Base-by-base conservation (phyloP, 53 echinoderm and acorn worm species). In the Mesocentrotus franciscanus region DNA sequence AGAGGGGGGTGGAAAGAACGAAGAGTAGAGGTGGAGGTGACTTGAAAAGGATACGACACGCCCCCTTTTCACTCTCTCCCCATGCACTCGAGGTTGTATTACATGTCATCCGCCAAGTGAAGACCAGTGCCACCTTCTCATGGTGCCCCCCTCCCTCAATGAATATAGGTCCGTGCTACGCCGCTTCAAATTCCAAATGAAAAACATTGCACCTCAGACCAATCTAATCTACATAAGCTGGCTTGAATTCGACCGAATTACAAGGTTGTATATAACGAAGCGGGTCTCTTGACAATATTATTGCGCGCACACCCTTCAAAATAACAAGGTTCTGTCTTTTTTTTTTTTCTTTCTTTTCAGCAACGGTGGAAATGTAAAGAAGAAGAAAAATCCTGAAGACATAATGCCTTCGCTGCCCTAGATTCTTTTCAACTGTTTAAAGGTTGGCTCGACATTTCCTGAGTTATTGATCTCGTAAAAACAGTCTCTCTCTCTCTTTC, bases 391-490 rank as follows among this genome's bases (percentile, higher is more conserved):
- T 57, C 87, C 57, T 87, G 58, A 58, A 87, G 56, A 87, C 34
- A 58, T 58, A 22, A 10, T 62, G 66, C 35, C 91, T 62, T 62
- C 62, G 62, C 64, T 60, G 91, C 34, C 91, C 91, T 91, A 35
- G 91, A 91, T 91, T 66, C 24, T 33, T 66, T 12, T 90, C 90
- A 90, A 90, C 90, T 90, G 12, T 58, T 2, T 42, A 58, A 29
- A 89, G 56, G 57, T 90, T 58, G 61, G 60, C 4, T 13, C 15
- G 58, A 59, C 90, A 90, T 60, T 90, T 90, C 90, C 60, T 30
- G 90, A 61, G 60, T 90, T 90, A 59, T 90, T 90, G 90, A 90
- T 90, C 61, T 84, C 84, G 84, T 42, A 84, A 84, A 84, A 84
- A 84, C 9, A 42, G 11, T 71, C 39, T 49, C 49, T 49, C 26